Conservation (phyloP, 2,113 vertebrate genomes). For the Lagenorhynchus albirostris region DNA sequence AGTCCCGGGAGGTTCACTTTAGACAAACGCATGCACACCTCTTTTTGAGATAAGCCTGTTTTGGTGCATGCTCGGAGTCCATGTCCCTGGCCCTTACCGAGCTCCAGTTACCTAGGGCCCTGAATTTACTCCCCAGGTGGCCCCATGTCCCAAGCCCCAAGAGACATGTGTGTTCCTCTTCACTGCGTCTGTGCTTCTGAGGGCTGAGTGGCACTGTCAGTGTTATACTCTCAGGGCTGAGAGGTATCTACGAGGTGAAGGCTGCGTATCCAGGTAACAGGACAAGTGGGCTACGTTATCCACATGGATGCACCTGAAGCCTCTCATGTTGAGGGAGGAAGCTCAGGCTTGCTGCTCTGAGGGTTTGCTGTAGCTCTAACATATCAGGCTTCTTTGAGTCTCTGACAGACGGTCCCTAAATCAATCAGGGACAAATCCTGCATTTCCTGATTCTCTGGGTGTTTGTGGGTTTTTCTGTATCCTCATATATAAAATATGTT, state of each 20-base stretch:
- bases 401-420: background rate
- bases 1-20: background rate
- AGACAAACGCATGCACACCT: background rate
- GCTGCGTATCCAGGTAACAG: no score
- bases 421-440: background rate
- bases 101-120: background rate
- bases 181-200: no score
- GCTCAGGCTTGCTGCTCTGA: background rate
- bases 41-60: background rate
- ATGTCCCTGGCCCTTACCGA: background rate
- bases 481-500: background rate
- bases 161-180: background rate
- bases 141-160: background rate
- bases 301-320: no score
- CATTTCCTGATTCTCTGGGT: background rate
- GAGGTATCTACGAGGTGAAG: no score
- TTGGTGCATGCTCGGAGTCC: background rate
- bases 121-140: background rate
- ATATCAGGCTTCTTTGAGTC: background rate
- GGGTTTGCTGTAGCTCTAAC: background rate
- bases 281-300: no score
- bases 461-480: background rate
- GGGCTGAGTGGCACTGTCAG: no score
- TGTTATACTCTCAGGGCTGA: no score
- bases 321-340: no score